phyloP scores from a whole-genome alignment of 2,113 vertebrate species.

The Notechis scutatus region DNA sequence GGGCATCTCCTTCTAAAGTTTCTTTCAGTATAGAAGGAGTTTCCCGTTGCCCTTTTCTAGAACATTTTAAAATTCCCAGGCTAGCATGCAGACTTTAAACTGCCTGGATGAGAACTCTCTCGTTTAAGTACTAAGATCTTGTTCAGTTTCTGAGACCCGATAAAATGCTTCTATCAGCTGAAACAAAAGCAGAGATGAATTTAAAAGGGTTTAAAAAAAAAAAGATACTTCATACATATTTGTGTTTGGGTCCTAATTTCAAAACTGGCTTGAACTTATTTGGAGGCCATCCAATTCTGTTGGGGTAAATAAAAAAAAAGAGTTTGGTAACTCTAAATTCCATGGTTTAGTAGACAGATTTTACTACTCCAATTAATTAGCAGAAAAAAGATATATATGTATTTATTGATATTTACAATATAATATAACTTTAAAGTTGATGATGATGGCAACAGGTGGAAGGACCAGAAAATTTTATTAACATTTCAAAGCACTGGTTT shows the following conservation, averaged over 20 bases:
- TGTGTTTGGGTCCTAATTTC: background rate
- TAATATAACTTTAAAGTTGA: background rate
- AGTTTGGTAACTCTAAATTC: background rate
- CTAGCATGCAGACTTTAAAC: background rate
- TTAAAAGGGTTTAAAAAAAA: background rate
- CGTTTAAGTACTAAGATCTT: background rate
- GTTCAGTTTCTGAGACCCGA: background rate
- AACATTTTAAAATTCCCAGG: background rate
- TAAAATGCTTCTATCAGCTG: background rate
- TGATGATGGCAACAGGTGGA: background rate
- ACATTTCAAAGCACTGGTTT: background rate
- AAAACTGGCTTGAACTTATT: background rate
- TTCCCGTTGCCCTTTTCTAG: background rate
- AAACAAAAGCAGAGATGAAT: background rate
- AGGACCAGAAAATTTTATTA: background rate
- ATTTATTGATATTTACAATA: background rate
- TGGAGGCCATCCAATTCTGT: background rate
- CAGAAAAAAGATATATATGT: background rate
- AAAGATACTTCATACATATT: background rate
- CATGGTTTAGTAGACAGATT: background rate
- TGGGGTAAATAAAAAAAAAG: background rate
- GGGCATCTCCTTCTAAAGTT: background rate
- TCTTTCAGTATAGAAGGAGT: background rate
- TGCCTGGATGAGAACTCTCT: background rate
- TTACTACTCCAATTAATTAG: background rate